Base-by-base conservation (phyloP, 2,888 invertebrate genomes). In the Pterostichus niger region DNA sequence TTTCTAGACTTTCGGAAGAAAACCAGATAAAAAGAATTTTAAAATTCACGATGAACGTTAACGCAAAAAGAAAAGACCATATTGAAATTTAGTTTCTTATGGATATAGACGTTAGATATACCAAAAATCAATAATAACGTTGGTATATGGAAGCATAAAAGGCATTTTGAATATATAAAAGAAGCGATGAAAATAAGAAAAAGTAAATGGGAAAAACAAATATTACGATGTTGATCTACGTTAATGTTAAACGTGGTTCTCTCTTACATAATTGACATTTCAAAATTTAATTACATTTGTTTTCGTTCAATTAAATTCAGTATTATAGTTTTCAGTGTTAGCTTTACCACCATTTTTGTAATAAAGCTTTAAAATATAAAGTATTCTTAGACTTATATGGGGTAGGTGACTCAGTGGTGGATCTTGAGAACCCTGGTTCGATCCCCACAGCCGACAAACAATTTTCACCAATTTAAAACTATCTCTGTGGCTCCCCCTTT, bases 81-180 rank as follows among this genome's bases (percentile, higher is more conserved):
- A 56, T 56, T 56, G 17, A 56, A 71, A 44, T 71, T 71, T 71
- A 71, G 68, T 71, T 17, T 71, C 46, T 44, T 44, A 13, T 71
- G 68, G 40, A 68, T 68, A 68, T 44, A 68, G 68, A 68, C 64
- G 64, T 64, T 13, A 49, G 49, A 49, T 49, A 49, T 64, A 64
- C 64, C 64, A 64, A 71, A 71, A 71, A 71, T 71, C 68, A 71
- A 71, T 71, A 71, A 15, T 44, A 71, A 71, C 44, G 7, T n/a
- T 35, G 64, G 33, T 64, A 7, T 64, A 64, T 31, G 24, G 31
- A 24, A 24, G 24, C 33, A 64, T 49, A 11, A 49, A 64, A 64
- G 31, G 11, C n/a, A 40, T 64, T 64, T 35, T 35, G 11, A 64
- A 64, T 64, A 64, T 13, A 64, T 71, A 13, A 40, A 44, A 40